phyloP scores from a whole-genome alignment of 2,888 invertebrate genomes.

The Epinotia nisella region DNA sequence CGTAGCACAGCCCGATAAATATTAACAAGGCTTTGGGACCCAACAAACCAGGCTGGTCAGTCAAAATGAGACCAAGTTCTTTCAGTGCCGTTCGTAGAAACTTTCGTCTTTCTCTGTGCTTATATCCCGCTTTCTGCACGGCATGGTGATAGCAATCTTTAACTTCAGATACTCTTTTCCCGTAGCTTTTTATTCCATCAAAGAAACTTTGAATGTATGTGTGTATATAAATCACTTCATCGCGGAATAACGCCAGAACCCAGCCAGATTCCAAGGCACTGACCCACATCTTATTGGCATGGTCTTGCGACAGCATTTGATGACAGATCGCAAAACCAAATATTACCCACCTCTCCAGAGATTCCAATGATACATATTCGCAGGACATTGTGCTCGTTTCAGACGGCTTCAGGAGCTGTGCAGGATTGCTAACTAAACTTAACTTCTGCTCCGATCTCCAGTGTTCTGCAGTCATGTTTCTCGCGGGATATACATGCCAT shows the following conservation, averaged over 20 bases:
- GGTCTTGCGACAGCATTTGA: constrained; percentile 92
- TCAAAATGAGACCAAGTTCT: constrained; percentile 96
- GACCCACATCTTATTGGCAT: constrained; percentile 95
- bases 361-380: constrained; percentile 97
- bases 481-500: constrained; percentile 92
- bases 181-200: constrained; percentile 97
- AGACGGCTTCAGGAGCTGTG: constrained; percentile 96
- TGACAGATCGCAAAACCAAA: constrained; percentile 97
- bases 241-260: constrained; percentile 97
- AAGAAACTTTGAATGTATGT: constrained; percentile 96
- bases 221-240: constrained; percentile 98
- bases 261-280: constrained; percentile 96
- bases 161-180: constrained; percentile 96
- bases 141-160: constrained; percentile 97
- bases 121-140: constrained; percentile 94
- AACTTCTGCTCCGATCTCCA: constrained; percentile 97
- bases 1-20: constrained; percentile 97
- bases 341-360: constrained; percentile 98
- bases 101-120: constrained; percentile 97
- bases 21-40: constrained; percentile 99
- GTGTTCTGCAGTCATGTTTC: constrained; percentile 96
- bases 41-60: constrained; percentile 98
- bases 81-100: constrained; percentile 97
- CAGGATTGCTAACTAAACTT: constrained; percentile 96
- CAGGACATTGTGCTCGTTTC: constrained; percentile 98